A percentile compares a stretch with the other conserved stretches of the same genome.
Conservation (phyloP, 2,888 invertebrate species). For the Eremobia ochroleuca region DNA sequence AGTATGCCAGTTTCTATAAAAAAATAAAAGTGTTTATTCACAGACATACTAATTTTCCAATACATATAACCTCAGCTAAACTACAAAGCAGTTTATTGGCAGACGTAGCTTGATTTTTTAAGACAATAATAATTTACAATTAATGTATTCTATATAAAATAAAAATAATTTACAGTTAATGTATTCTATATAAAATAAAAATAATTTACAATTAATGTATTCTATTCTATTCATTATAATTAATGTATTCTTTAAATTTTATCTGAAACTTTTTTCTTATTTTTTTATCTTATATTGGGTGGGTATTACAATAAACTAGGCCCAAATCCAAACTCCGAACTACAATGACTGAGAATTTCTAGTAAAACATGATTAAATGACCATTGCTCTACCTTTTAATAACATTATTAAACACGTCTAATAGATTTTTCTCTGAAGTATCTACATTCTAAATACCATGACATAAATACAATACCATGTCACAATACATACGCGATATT, state of each 20-base stretch:
- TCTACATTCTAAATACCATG: constrained; percentile 32
- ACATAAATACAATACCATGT: too few relatives aligned
- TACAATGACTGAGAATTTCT: background rate
- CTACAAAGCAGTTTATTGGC: background rate
- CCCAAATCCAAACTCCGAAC: background rate
- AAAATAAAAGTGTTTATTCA: too few relatives aligned
- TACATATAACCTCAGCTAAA: background rate
- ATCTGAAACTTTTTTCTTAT: background rate
- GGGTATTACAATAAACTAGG: background rate
- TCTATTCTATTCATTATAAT: too few relatives aligned
- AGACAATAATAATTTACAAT: background rate
- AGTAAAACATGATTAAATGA: background rate
- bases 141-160: too few relatives aligned
- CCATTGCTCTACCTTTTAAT: background rate
- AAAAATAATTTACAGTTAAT: too few relatives aligned
- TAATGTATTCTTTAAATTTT: background rate
- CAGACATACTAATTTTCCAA: too few relatives aligned
- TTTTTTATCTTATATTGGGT: background rate
- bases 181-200: too few relatives aligned
- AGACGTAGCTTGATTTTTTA: background rate
- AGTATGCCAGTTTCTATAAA: background rate
- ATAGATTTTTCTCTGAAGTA: constrained; percentile 13
- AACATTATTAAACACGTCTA: constrained; percentile 7
- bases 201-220: too few relatives aligned
- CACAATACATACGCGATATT: constrained; percentile 21